Evolutionary conservation across 1,140 invertebrate genomes (phyloP).

Genomic region (Heliothis virescens): DNA sequence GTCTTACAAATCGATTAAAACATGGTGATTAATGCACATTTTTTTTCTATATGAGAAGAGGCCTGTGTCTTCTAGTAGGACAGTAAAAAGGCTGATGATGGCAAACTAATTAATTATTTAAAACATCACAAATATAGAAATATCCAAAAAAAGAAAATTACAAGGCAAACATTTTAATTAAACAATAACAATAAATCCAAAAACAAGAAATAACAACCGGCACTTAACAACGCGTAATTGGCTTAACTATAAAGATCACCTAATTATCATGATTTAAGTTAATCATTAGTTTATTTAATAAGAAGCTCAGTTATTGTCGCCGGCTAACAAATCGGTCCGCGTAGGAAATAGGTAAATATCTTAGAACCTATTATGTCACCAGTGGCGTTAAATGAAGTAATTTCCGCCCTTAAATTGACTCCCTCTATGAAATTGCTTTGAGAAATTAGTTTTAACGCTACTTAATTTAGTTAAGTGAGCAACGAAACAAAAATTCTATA

Average conservation of each 20-base stretch:
- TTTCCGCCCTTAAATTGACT: slow-evolving; percentile 73
- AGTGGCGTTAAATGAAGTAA: slow-evolving; percentile 73
- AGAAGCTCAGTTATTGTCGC: slow-evolving; percentile 28
- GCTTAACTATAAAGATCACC: slow-evolving; percentile 6
- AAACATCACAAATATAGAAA: background rate
- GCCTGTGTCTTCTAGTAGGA: too few relatives aligned
- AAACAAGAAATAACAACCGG: slow-evolving; percentile 1
- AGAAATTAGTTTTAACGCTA: slow-evolving; percentile 58
- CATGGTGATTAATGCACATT: too few relatives aligned
- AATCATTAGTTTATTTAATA: slow-evolving; percentile 36
- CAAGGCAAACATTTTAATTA: background rate
- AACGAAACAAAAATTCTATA: slow-evolving; percentile 49
- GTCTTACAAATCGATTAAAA: too few relatives aligned
- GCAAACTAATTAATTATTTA: too few relatives aligned
- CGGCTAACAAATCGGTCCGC: background rate
- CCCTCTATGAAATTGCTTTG: slow-evolving; percentile 62
- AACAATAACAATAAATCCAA: slow-evolving; percentile 36
- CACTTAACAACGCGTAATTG: slow-evolving; percentile 29
- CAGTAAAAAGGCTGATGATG: too few relatives aligned
- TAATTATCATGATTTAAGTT: slow-evolving; percentile 35
- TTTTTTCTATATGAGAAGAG: too few relatives aligned
- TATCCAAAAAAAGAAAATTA: background rate
- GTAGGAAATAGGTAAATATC: slow-evolving; percentile 58
- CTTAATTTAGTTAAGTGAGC: slow-evolving; percentile 56
- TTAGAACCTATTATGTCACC: slow-evolving; percentile 64